Conservation (phyloP, 2,113 vertebrate species). For the Gallinago media region DNA sequence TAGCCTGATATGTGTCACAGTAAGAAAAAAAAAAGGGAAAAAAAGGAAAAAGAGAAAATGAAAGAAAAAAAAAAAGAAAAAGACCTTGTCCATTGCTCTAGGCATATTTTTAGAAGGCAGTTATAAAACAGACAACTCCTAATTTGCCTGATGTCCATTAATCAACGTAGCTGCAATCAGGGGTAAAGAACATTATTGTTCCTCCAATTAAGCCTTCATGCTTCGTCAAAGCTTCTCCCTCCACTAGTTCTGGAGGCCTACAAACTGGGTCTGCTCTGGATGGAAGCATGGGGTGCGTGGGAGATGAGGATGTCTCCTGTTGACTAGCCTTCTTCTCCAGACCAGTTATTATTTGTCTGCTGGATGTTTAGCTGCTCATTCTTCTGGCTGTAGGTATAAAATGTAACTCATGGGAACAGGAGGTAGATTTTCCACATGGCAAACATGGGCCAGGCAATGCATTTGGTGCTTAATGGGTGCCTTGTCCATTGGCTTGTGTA, state of each 20-base stretch:
- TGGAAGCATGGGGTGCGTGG: neutral
- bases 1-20: neutral
- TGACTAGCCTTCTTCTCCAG: neutral
- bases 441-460: neutral
- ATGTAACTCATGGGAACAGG: neutral
- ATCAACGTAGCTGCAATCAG: neutral
- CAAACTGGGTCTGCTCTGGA: neutral
- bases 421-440: neutral
- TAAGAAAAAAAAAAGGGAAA: neutral
- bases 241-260: neutral
- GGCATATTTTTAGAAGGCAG: neutral
- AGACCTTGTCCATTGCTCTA: neutral
- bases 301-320: neutral
- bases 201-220: neutral
- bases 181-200: neutral
- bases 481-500: neutral
- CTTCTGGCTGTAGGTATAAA: neutral
- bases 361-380: neutral
- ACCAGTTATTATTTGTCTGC: neutral
- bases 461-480: neutral
- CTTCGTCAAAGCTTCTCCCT: neutral
- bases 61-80: neutral
- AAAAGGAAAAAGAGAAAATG: neutral
- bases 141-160: neutral
- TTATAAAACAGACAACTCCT: neutral